Percentiles rank a stretch among this genome's conserved stretches.
Conservation (phyloP, 2,113 vertebrate species). For the Lepidothrix coronata region DNA sequence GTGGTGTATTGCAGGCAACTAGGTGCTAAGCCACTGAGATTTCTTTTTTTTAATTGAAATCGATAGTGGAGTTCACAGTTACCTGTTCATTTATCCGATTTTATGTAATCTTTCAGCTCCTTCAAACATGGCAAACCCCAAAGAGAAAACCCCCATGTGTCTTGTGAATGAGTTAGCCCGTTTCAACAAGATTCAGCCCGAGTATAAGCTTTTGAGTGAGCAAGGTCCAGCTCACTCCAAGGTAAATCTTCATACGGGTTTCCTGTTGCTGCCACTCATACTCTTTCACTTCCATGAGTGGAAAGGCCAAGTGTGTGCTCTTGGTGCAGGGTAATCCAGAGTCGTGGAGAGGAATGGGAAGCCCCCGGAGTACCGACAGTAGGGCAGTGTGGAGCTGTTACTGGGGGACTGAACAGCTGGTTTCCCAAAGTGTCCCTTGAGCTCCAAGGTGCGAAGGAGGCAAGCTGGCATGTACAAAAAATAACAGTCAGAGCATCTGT, state of each 20-base stretch:
- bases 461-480: neutral
- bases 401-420: neutral
- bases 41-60: neutral
- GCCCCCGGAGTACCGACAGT: neutral
- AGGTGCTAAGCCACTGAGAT: neutral
- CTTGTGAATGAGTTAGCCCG: slow-evolving; percentile 98
- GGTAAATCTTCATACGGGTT: slow-evolving; percentile 67
- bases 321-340: neutral
- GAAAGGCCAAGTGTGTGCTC: neutral
- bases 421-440: neutral
- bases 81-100: neutral
- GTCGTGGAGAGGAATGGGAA: neutral
- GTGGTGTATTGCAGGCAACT: neutral
- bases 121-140: slow-evolving; percentile 97
- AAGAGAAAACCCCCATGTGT: slow-evolving; percentile 98
- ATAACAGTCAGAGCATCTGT: neutral
- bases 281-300: neutral
- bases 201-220: slow-evolving; percentile 93
- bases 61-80: neutral
- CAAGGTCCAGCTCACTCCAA: slow-evolving; percentile 93
- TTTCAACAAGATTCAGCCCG: slow-evolving; percentile 94
- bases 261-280: neutral
- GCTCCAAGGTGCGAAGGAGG: neutral
- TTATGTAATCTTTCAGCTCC: slow-evolving; percentile 78
- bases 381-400: neutral